A percentile compares a stretch with the other conserved stretches of the same genome.
These are phyloP conservation scores for Sipunculus nudus DNA, from an alignment of 2,888 invertebrate genomes.

Conservation along the genomic window DNA sequence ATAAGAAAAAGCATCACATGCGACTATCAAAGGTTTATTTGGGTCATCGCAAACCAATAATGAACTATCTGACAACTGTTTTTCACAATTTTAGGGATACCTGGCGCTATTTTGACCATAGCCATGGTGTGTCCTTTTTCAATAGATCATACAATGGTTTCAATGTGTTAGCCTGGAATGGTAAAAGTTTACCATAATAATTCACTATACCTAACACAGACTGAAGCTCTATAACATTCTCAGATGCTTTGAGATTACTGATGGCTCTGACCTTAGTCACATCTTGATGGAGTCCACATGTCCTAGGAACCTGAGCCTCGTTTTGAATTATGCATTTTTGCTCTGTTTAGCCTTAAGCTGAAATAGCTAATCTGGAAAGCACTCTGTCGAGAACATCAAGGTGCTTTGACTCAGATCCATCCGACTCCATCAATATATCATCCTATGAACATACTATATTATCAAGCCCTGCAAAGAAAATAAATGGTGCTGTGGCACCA, in stretches of 20 bases:
- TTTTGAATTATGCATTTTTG: not conserved
- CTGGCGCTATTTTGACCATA: not conserved
- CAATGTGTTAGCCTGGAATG: not conserved
- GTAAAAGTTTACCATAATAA: not conserved
- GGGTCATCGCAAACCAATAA: too few species aligned
- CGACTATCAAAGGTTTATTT: too few species aligned
- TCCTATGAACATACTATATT: slow-evolving; percentile 2
- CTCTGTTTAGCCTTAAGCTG: not conserved
- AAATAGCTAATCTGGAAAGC: not conserved
- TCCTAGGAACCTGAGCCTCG: not conserved
- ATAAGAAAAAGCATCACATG: too few species aligned
- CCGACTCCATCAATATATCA: slow-evolving; percentile 3
- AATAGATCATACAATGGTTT: not conserved
- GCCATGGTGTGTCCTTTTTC: not conserved
- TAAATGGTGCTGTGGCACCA: not conserved
- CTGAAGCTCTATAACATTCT: not conserved
- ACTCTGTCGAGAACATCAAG: too few species aligned
- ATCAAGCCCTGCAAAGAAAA: not conserved
- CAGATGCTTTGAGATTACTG: too few species aligned
- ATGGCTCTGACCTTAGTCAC: not conserved
- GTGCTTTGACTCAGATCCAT: too few species aligned
- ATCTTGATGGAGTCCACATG: not conserved
- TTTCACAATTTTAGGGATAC: not conserved
- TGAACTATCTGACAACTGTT: too few species aligned
- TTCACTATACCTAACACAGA: not conserved